These are phyloP conservation scores for Nasonia longicornis DNA, from an alignment of 1,140 invertebrate genomes.

Conservation along the genomic window DNA sequence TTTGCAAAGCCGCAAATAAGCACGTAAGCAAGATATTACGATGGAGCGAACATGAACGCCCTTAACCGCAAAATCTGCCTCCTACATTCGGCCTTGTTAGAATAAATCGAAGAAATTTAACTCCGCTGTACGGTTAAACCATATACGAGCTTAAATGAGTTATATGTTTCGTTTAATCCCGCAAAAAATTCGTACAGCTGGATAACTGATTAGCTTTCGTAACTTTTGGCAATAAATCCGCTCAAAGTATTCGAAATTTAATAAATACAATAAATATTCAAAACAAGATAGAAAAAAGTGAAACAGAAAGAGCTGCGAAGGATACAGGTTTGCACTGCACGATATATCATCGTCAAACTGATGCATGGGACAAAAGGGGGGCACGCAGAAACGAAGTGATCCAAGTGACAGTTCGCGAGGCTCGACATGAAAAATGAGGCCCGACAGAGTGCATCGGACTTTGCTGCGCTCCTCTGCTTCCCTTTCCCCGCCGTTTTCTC, in stretches of 20 bases:
- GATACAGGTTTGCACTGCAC: conserved; percentile 5
- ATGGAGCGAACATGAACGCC: background rate
- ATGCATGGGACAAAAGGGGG: conserved; percentile 34
- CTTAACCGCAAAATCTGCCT: background rate
- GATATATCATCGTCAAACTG: conserved; percentile 55
- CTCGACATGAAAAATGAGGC: conserved; percentile 50
- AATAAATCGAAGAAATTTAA: conserved; percentile 16
- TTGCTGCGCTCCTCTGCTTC: background rate
- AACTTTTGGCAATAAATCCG: background rate
- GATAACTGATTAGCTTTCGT: too few species aligned
- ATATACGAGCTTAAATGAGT: background rate
- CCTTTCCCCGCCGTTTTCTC: background rate
- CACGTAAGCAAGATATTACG: background rate
- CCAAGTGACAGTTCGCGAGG: conserved; percentile 47
- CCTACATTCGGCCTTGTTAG: conserved; percentile 10
- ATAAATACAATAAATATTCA: background rate
- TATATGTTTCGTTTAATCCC: background rate
- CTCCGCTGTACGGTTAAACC: background rate
- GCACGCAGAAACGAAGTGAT: conserved; percentile 49
- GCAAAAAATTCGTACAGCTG: background rate
- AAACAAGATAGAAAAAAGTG: background rate
- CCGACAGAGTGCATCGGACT: conserved; percentile 42
- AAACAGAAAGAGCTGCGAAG: background rate
- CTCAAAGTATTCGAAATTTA: background rate
- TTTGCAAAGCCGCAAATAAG: conserved; percentile 8